Conservation (phyloP, 2,888 invertebrate species). For the Drosophila demipolita region DNA sequence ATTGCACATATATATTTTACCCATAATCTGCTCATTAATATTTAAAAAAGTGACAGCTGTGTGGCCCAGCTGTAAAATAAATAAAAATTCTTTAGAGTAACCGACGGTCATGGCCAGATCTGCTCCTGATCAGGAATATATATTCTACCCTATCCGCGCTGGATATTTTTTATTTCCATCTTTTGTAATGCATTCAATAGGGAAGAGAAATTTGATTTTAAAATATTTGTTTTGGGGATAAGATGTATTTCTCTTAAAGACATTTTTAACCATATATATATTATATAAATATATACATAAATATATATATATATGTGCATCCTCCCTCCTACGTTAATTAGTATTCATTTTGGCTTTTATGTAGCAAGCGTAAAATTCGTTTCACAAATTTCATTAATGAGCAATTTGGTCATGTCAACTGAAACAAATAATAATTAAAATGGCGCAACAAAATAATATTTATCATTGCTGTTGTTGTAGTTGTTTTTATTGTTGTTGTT, state of each 20-base stretch:
- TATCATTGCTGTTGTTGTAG: conserved; percentile 26
- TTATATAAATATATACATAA: neutral
- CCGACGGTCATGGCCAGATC: neutral
- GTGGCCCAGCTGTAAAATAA: neutral
- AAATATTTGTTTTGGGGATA: too few species aligned
- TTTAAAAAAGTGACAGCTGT: neutral
- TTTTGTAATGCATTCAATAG: too few species aligned
- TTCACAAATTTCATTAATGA: conserved; percentile 50
- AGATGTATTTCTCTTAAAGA: neutral
- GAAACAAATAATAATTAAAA: conserved; percentile 36
- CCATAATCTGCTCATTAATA: neutral
- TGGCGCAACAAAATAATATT: conserved; percentile 45
- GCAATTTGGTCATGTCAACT: conserved; percentile 48
- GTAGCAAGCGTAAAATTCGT: neutral
- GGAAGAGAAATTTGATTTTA: neutral
- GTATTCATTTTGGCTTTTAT: conserved; percentile 1
- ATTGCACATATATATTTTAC: neutral
- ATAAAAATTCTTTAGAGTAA: neutral
- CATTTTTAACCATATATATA: neutral
- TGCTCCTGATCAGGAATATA: neutral
- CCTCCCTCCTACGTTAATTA: neutral
- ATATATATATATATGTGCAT: neutral
- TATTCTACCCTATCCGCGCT: neutral
- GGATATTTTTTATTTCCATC: neutral
- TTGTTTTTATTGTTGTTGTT: neutral